Conservation (phyloP, 1,140 invertebrate genomes). For the Spodoptera frugiperda region DNA sequence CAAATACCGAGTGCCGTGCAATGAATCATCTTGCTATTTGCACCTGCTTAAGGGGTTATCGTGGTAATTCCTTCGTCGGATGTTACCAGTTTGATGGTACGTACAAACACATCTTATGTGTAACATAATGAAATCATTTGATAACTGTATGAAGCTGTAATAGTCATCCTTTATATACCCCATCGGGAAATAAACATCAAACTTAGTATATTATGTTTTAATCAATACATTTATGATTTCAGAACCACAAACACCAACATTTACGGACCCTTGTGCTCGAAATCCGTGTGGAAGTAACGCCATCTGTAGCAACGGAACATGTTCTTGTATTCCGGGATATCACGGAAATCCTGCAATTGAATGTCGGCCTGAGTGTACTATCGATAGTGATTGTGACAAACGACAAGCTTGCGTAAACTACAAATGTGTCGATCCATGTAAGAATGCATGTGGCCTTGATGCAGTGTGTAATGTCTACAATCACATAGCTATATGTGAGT, state of each 20-base stretch:
- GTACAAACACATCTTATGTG: conserved; percentile 49
- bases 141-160: no score
- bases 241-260: conserved; percentile 57
- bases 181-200: no score
- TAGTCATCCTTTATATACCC: no score
- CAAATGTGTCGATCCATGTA: conserved; percentile 93
- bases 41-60: conserved; percentile 87
- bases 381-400: conserved; percentile 91
- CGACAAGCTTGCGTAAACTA: conserved; percentile 93
- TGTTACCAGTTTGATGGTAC: conserved; percentile 88
- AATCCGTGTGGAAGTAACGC: conserved; percentile 92
- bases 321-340: conserved; percentile 87
- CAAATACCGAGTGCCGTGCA: conserved; percentile 87
- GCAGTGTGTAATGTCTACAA: conserved; percentile 88
- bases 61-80: conserved; percentile 89
- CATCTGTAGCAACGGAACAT: conserved; percentile 89
- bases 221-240: conserved; percentile 40
- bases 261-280: conserved; percentile 87
- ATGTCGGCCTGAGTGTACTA: conserved; percentile 90
- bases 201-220: no score
- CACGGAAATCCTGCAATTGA: conserved; percentile 88
- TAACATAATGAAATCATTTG: no score
- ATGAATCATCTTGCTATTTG: conserved; percentile 89
- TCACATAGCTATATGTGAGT: conserved; percentile 89
- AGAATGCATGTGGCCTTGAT: conserved; percentile 89